A percentile compares a stretch with the other conserved stretches of the same genome.
Evolutionary conservation across 2,113 vertebrate genomes (phyloP).

Genomic region (Scortum barcoo): DNA sequence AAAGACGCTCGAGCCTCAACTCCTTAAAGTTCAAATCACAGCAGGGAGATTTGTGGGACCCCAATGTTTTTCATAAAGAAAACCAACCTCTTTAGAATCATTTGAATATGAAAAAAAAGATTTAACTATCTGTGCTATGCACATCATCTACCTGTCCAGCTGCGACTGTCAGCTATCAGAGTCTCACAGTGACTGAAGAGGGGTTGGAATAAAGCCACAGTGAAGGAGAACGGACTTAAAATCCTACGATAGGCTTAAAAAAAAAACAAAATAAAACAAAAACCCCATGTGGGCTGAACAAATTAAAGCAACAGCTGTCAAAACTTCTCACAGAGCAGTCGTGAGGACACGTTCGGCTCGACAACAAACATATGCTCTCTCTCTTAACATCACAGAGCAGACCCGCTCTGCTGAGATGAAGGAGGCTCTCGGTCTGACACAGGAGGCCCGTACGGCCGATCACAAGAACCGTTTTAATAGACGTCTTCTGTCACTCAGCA

Average conservation of each 20-base stretch:
- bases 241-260: conserved; percentile 18
- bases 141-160: conserved; percentile 10
- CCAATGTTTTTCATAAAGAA: conserved; percentile 18
- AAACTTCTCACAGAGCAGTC: conserved; percentile 6
- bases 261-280: neutral
- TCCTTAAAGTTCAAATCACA: conserved; percentile 56
- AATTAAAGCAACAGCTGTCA: conserved; percentile 42
- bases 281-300: conserved; percentile 2
- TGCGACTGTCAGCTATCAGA: conserved; percentile 14
- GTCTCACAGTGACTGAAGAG: conserved; percentile 55
- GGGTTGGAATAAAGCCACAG: conserved; percentile 62
- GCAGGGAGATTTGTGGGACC: conserved; percentile 54
- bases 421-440: conserved; percentile 39
- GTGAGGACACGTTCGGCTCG: conserved; percentile 21
- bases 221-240: conserved; percentile 41
- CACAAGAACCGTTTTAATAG: conserved; percentile 21
- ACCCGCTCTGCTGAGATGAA: conserved; percentile 33
- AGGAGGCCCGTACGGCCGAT: conserved; percentile 19
- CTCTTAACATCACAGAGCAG: conserved; percentile 40
- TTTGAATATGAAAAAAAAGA: conserved; percentile 22
- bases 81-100: conserved; percentile 22
- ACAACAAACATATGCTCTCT: conserved; percentile 26
- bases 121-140: conserved; percentile 29
- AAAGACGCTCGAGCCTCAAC: conserved; percentile 49
- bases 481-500: conserved; percentile 17